These are phyloP conservation scores for Hepsetus odoe DNA, from an alignment of 2,113 vertebrate species.

Conservation along the genomic window DNA sequence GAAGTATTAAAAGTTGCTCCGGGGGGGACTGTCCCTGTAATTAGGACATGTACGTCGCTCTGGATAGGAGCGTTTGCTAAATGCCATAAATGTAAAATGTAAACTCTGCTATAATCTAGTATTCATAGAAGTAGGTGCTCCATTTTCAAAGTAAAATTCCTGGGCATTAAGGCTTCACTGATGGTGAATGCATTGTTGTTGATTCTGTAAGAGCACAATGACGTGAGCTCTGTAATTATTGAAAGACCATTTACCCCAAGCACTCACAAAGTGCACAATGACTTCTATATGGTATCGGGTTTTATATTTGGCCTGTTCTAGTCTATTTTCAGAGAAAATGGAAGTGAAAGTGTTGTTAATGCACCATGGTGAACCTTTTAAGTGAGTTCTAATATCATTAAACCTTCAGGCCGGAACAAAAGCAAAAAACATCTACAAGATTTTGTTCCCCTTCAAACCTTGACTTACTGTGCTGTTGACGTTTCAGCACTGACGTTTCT, in stretches of 20 bases:
- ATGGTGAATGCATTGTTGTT: too few relatives aligned
- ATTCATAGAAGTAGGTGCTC: too few relatives aligned
- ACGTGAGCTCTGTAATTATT: background rate
- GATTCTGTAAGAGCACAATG: background rate
- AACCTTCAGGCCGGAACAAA: background rate
- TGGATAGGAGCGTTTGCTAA: too few relatives aligned
- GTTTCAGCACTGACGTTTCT: background rate
- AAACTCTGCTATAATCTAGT: too few relatives aligned
- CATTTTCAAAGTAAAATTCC: too few relatives aligned
- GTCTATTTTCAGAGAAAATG: background rate
- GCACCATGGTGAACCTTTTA: background rate
- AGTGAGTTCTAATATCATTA: constrained; percentile 7
- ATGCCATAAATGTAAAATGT: too few relatives aligned
- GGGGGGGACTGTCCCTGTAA: too few relatives aligned
- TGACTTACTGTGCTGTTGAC: too few relatives aligned
- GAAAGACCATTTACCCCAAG: background rate
- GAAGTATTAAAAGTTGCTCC: too few relatives aligned
- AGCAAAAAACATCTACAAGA: background rate
- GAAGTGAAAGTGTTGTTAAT: background rate
- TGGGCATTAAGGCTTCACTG: too few relatives aligned
- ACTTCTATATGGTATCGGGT: background rate
- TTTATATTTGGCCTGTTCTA: background rate
- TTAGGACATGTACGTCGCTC: too few relatives aligned
- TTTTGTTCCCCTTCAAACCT: too few relatives aligned
- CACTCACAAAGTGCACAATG: background rate